phyloP scores from a whole-genome alignment of 30 jellyfish, hydroid and myxozoan genomes.

The Rhopilema esculentum region DNA sequence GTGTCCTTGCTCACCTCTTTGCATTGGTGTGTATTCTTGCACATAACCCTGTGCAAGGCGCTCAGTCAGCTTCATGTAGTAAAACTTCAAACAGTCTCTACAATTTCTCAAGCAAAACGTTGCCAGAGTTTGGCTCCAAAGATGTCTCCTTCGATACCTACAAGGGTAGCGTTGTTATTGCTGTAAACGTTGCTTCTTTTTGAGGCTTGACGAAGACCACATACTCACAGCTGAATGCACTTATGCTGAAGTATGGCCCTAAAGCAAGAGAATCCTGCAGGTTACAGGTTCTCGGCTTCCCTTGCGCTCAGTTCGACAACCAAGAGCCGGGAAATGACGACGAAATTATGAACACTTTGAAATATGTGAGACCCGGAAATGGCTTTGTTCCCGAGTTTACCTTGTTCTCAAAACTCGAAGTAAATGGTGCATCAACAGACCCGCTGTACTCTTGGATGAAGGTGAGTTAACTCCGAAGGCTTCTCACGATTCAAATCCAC shows the following conservation, averaged over 20 bases:
- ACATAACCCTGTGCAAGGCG: conserved; percentile 7
- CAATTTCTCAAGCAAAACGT: conserved; percentile 53
- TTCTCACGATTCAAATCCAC: too few relatives aligned
- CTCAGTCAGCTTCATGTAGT: conserved; percentile 38
- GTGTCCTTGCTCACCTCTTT: not conserved
- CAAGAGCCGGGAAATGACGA: conserved; percentile 92
- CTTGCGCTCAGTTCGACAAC: conserved; percentile 84
- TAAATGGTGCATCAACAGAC: conserved; percentile 86
- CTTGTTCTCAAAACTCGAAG: conserved; percentile 79
- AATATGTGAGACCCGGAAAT: conserved; percentile 95
- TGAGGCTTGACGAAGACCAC: conserved; percentile 86
- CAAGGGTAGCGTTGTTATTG: conserved; percentile 78
- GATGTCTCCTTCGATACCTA: conserved; percentile 57
- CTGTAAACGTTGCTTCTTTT: conserved; percentile 93
- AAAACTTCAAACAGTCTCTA: conserved; percentile 29
- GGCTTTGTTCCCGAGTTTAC: conserved; percentile 88
- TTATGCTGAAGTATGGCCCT: conserved; percentile 75
- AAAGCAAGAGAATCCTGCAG: conserved; percentile 52
- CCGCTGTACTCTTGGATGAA: conserved; percentile 76
- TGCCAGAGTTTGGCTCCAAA: conserved; percentile 67
- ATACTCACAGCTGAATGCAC: conserved; percentile 92
- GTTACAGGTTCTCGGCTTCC: conserved; percentile 75
- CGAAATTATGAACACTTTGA: conserved; percentile 84
- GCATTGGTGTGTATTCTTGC: conserved; percentile 2
- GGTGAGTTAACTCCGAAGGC: too few relatives aligned